Conservation (phyloP, 2,797 vertebrate genomes). For the Tauraco hartlaubi region DNA sequence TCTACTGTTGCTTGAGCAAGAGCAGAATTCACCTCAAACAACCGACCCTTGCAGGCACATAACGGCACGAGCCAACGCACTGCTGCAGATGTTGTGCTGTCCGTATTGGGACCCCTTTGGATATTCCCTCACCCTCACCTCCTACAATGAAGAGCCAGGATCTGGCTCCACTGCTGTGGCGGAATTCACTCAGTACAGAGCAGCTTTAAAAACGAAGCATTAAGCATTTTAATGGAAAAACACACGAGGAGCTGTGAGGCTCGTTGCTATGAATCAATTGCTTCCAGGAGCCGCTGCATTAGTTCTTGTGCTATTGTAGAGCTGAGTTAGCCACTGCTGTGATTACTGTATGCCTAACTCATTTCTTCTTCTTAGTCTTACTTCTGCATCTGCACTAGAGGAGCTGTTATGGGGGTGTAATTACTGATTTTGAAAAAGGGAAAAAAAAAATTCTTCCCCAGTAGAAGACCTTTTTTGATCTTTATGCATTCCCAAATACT, state of each 20-base stretch:
- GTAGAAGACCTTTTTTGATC: not conserved
- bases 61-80: rapidly evolving
- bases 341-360: slow-evolving; percentile 21
- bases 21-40: not conserved
- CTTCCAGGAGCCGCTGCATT: slow-evolving; percentile 15
- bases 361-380: slow-evolving; percentile 8
- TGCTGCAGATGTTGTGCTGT: not conserved
- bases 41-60: not conserved
- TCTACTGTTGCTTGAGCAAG: not conserved
- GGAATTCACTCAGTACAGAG: not conserved
- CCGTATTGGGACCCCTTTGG: not conserved
- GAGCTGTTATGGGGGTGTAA: slow-evolving; percentile 8
- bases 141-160: not conserved
- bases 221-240: slow-evolving; percentile 5
- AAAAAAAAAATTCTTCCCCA: not conserved
- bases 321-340: not conserved
- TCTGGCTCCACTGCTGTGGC: rapidly evolving
- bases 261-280: slow-evolving; percentile 10
- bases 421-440: slow-evolving; percentile 47
- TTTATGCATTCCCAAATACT: not conserved
- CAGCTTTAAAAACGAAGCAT: slow-evolving; percentile 3
- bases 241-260: not conserved
- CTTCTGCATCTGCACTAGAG: slow-evolving; percentile 48
- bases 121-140: not conserved
- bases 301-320: slow-evolving; percentile 11